Evolutionary conservation across 37 sponge, comb jelly and placozoan genomes (phyloP), one percentile per base, ranked within the genome.

Genomic region (Crambe crambe): DNA sequence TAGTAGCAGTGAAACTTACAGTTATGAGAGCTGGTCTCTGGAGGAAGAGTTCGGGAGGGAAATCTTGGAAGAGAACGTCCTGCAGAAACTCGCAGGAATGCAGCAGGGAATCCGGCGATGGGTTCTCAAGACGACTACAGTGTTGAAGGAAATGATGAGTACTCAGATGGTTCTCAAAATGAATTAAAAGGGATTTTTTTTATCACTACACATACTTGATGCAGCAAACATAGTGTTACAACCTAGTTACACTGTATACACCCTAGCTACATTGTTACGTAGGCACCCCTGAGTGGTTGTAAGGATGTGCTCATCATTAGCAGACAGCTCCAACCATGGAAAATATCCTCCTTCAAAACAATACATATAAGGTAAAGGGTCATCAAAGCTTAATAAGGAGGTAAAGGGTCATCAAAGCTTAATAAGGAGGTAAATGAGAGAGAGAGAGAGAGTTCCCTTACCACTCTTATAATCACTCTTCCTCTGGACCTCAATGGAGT

Each of bases 11-110:
- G 15, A 51, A 51, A 51, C 54, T 18, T 15, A 51, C 54, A 51
- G 15, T 47, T 15, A 93, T 22, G 26, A 94, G 58, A 57, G 61
- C 75, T 51, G 95, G 93, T 84, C 92, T 83, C 70, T 94, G 95
- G 25, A 91, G 85, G 60, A 94, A 87, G 37, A 90, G 63, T 35
- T 94, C 89, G 5, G 93, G 62, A 62, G 95, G 95, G 69, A 91
- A 94, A 72, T 94, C 95, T 36, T 87, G 77, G 37, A 94, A 51
- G 36, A 94, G 81, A 27, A 94, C 95, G 64, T 94, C 93, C 9
- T 62, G 39, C 17, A 91, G 56, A 35, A 94, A 94, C 62, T 75
- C 31, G 43, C 92, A 91, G 0, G 89, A 74, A 25, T 71, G 70
- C 15, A 27, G 9, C n/a, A 88, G 34, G 21, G 73, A 34, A 8